These are phyloP conservation scores for Paedocypris sp. DNA, from an alignment of 2,113 vertebrate species.

Conservation along the genomic window DNA sequence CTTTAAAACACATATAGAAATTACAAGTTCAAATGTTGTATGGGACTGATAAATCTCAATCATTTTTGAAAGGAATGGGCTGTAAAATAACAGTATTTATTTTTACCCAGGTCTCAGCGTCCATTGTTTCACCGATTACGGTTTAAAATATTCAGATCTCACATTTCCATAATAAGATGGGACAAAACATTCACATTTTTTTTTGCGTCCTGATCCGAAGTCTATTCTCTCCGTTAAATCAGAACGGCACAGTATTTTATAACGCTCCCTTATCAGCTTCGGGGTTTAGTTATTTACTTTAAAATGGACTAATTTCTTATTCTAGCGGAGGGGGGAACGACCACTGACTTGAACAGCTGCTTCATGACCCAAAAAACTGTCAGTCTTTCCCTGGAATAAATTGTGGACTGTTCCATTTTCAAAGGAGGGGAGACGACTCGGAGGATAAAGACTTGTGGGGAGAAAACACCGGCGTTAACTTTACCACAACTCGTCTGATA, in stretches of 20 bases:
- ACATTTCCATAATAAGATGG: conserved; percentile 53
- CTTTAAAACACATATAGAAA: too few relatives aligned
- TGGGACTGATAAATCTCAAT: neutral
- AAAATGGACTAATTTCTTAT: conserved; percentile 80
- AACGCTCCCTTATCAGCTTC: conserved; percentile 65
- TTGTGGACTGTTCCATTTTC: conserved; percentile 67
- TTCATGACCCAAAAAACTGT: conserved; percentile 86
- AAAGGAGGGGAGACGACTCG: conserved; percentile 31
- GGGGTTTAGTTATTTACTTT: conserved; percentile 74
- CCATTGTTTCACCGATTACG: conserved; percentile 36
- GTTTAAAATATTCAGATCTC: conserved; percentile 44
- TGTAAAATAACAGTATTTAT: neutral
- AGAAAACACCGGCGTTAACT: neutral
- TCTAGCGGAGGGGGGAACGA: conserved; percentile 67
- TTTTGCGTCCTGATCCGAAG: conserved; percentile 56
- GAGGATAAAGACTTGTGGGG: neutral
- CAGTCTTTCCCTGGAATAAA: conserved; percentile 84
- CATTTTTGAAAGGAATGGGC: neutral
- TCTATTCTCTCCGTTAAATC: conserved; percentile 51
- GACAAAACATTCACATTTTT: conserved; percentile 44
- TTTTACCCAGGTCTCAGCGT: conserved; percentile 3
- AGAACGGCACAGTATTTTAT: conserved; percentile 59
- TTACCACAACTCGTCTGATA: neutral
- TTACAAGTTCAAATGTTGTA: too few relatives aligned
- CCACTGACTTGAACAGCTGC: conserved; percentile 78